These are phyloP conservation scores for Chionis minor DNA, from an alignment of 2,113 vertebrate genomes.

Conservation along the genomic window DNA sequence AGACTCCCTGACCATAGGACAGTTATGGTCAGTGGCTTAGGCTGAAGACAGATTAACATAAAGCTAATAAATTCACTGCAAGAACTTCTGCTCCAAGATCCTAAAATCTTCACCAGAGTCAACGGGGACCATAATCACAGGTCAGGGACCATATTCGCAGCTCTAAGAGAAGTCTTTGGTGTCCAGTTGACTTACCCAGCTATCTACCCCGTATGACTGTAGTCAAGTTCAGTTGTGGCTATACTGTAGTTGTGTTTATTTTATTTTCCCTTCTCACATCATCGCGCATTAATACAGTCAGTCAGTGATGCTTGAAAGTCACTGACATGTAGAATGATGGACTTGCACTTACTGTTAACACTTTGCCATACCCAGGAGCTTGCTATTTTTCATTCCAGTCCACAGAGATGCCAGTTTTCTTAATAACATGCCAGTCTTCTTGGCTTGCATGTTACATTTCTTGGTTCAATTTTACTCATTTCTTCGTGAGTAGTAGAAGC, in stretches of 20 bases:
- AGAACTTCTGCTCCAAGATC: not conserved
- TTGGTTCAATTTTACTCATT: not conserved
- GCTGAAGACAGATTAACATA: not conserved
- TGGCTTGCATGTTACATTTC: constrained; percentile 3
- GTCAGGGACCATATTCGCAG: not conserved
- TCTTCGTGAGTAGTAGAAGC: not conserved
- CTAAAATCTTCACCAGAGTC: not conserved
- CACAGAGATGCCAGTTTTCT: not conserved
- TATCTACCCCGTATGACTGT: not conserved
- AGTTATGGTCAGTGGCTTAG: not conserved
- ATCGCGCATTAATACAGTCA: not conserved
- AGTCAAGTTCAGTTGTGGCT: not conserved
- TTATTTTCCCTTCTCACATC: not conserved
- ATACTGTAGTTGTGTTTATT: not conserved
- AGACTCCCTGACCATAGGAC: not conserved
- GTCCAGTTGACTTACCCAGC: not conserved
- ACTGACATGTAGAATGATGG: not conserved
- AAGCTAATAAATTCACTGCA: not conserved
- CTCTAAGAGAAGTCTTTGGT: not conserved
- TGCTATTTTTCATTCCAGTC: not conserved
- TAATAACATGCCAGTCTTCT: not conserved
- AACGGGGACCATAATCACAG: not conserved
- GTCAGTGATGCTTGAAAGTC: not conserved
- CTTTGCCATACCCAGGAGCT: not conserved
- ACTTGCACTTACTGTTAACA: not conserved